Evolutionary conservation across 2,113 vertebrate species (phyloP).

Genomic region (Nematolebias whitei): DNA sequence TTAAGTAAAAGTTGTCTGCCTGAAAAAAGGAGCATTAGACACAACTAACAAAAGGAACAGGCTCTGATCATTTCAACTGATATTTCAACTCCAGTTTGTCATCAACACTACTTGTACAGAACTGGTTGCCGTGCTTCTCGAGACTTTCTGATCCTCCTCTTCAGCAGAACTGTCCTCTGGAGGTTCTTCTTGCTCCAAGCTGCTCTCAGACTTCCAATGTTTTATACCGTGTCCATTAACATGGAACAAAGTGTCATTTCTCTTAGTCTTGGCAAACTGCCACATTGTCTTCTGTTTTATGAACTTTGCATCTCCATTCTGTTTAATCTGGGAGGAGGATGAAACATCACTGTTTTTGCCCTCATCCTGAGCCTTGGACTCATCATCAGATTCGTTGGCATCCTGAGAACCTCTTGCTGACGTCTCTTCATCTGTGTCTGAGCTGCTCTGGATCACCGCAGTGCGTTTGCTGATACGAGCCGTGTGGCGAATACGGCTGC

Average conservation of each 20-base stretch:
- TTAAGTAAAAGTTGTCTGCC: too few relatives aligned
- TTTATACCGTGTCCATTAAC: slow-evolving; percentile 74
- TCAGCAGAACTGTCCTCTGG: slow-evolving; percentile 58
- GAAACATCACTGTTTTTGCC: slow-evolving; percentile 47
- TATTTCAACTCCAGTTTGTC: too few relatives aligned
- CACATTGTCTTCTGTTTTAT: slow-evolving; percentile 15
- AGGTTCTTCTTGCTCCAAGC: slow-evolving; percentile 58
- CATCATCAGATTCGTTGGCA: slow-evolving; percentile 53
- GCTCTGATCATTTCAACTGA: too few relatives aligned
- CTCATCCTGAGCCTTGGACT: slow-evolving; percentile 67
- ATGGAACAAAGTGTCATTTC: slow-evolving; percentile 50
- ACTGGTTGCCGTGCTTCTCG: slow-evolving; percentile 50
- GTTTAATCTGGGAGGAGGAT: slow-evolving; percentile 39
- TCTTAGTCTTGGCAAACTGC: slow-evolving; percentile 41
- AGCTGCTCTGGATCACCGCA: slow-evolving; percentile 78
- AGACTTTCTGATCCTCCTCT: slow-evolving; percentile 38
- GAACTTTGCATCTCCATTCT: slow-evolving; percentile 56
- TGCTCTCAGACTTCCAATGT: slow-evolving; percentile 48
- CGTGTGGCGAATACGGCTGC: slow-evolving; percentile 53
- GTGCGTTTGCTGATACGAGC: slow-evolving; percentile 64
- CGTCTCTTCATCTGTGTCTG: slow-evolving; percentile 69
- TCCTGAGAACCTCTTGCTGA: slow-evolving; percentile 47
- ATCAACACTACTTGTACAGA: too few relatives aligned
- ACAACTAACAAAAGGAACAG: too few relatives aligned
- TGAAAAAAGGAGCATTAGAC: too few relatives aligned